Evolutionary conservation across 2,888 invertebrate species (phyloP), one percentile per base, ranked within the genome.

Genomic region (Rhingia rostrata): DNA sequence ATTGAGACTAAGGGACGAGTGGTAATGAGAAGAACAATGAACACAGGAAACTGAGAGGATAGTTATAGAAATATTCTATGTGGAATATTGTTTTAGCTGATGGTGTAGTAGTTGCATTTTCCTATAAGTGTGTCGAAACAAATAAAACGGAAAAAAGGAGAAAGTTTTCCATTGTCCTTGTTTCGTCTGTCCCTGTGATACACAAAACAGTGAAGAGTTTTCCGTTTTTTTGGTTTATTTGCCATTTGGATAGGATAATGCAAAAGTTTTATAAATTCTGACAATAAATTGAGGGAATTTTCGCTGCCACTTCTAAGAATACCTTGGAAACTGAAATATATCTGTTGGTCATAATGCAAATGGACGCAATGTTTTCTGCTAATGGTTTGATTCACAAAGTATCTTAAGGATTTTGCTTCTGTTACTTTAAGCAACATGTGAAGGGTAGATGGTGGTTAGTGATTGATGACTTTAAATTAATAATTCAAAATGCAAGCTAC

Each of bases 101-200:
- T 39, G 30, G 43, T 47, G 12, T 41, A 33, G 35, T 47, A n/a
- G 47, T 14, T 63, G 49, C 1, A 6, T 10, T 22, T 10, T 58
- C 3, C 10, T 9, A 33, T 56, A 58, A 51, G 49, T 77, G 58
- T 63, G 64, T 64, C 63, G 67, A 49, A 80, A 63, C 51, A 64
- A 53, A 45, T 35, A 32, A 41, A 49, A 60, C 41, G 22, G 22
- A 49, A 14, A 64, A 33, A n/a, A 7, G 12, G 35, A 60, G 9
- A 53, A 77, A 69, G 47, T 77, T 69, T 63, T 47, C 61, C 54
- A 77, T 63, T 77, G 75, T 69, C 54, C 61, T 56, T 61, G 10
- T 45, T 22, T 60, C 35, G 12, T 37, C 32, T 22, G 6, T 43
- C 35, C 43, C 45, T 54, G 53, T 14, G 53, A 33, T 32, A 12